A percentile compares a stretch with the other conserved stretches of the same genome.
Evolutionary conservation across 2,888 invertebrate genomes (phyloP).

Genomic region (Dioctria rufipes): DNA sequence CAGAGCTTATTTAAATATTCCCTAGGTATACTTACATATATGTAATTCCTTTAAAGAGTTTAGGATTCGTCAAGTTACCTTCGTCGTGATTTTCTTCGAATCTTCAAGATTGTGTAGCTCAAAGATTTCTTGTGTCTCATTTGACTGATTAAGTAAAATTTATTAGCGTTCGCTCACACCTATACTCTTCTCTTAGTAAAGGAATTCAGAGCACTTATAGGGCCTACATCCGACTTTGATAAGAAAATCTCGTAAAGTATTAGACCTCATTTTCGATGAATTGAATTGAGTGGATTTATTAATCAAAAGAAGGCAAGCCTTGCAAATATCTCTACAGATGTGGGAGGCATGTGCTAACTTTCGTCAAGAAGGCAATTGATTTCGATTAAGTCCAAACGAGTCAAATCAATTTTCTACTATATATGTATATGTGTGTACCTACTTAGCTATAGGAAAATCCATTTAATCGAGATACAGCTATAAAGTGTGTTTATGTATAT

Average conservation of each 20-base stretch:
- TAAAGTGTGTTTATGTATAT: no score
- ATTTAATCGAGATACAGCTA: background rate
- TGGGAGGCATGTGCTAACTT: conserved; percentile 4
- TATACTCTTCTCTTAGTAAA: background rate
- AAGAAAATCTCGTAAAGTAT: conserved; percentile 51
- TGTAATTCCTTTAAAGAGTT: no score
- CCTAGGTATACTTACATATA: no score
- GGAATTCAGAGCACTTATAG: conserved; percentile 36
- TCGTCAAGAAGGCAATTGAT: conserved; percentile 38
- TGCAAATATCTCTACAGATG: conserved; percentile 33
- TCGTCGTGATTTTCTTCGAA: no score
- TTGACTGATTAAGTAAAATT: conserved; percentile 52
- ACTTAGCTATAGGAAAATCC: background rate
- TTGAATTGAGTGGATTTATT: conserved; percentile 51
- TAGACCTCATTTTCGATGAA: conserved; percentile 47
- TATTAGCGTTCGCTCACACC: conserved; percentile 37
- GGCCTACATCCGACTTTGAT: conserved; percentile 46
- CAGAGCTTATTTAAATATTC: no score
- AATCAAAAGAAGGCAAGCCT: conserved; percentile 14
- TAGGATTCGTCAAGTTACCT: no score
- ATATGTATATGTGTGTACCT: background rate
- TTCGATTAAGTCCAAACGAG: conserved; percentile 47
- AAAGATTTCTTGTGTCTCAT: conserved; percentile 50
- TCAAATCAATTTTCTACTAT: conserved; percentile 31
- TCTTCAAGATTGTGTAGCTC: conserved; percentile 18